A percentile compares a stretch with the other conserved stretches of the same genome.
Conservation (phyloP, 1,140 invertebrate genomes). For the Myzus persicae region DNA sequence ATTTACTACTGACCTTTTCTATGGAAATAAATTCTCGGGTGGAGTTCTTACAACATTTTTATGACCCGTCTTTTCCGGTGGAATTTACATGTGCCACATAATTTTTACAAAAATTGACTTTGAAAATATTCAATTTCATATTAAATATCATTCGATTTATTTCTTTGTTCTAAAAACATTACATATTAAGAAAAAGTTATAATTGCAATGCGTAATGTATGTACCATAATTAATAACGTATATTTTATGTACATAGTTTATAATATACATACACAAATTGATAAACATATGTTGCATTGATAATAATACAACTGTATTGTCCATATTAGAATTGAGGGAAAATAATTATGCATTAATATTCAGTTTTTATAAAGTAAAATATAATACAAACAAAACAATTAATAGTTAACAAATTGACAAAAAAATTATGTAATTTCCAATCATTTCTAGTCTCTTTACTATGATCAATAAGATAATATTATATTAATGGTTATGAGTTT, state of each 20-base stretch:
- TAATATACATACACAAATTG: neutral
- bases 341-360: neutral
- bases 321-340: neutral
- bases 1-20: slow-evolving; percentile 53
- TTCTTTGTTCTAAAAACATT: neutral
- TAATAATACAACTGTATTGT: neutral
- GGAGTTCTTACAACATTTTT: slow-evolving; percentile 1
- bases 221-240: too few species aligned
- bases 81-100: slow-evolving; percentile 43
- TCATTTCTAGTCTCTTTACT: neutral
- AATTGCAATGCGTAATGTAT: neutral
- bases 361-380: neutral
- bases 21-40: slow-evolving; percentile 43
- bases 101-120: neutral
- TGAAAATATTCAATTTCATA: neutral
- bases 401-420: neutral
- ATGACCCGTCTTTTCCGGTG: slow-evolving; percentile 12
- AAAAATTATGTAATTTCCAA: neutral
- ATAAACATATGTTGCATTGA: neutral
- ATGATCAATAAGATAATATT: neutral
- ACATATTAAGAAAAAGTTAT: neutral
- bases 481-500: neutral
- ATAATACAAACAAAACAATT: neutral
- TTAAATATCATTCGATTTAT: neutral
- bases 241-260: neutral